Base-by-base conservation (phyloP, 2,113 vertebrate species). In the Falcunculus frontatus region DNA sequence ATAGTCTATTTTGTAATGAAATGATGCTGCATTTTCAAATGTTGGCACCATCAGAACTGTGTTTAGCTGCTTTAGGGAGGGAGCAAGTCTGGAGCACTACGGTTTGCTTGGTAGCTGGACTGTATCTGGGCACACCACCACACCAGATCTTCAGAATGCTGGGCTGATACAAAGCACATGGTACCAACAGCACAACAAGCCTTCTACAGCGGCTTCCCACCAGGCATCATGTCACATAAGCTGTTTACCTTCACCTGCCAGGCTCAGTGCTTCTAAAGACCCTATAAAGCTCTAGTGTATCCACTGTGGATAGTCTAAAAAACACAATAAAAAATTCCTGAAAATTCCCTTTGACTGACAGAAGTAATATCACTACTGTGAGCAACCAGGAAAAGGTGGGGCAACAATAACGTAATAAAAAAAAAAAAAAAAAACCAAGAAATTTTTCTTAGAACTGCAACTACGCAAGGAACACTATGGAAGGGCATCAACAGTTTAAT, bases 21-120 rank as follows among this genome's bases (percentile, higher is more conserved):
- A 60, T 9, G 0, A 57, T 8, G 21, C 47, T 0, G 0, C 33
- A 26, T 73, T 80, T 74, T 59, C 21, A 77, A 65, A 84, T 25
- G 21, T 33, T 83, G 15, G 4, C 59, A 69, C 57, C 65, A 46
- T 23, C 62, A 83, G 30, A 86, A 64, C 32, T 69, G 63, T 37
- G 55, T 75, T 75, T 37, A 82, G 72, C 19, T 44, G 17, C 27
- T n/a, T 56, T 25, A 80, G 29, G 72, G 13, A 78, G 22, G 33
- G 8, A 87, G 7, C 12, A 33, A 18, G 5, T 25, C 70, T 47
- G 35, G 16, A 82, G 35, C 60, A 39, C 50, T 17, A 7, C 10
- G 29, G 50, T 11, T 82, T 6, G 1, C 8, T 4, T 59, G 14
- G 1, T 5, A 62, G 11, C 78, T 57, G 57, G n/a, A 60, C 56